phyloP scores from a whole-genome alignment of 2,113 vertebrate genomes.

The Agapornis roseicollis region DNA sequence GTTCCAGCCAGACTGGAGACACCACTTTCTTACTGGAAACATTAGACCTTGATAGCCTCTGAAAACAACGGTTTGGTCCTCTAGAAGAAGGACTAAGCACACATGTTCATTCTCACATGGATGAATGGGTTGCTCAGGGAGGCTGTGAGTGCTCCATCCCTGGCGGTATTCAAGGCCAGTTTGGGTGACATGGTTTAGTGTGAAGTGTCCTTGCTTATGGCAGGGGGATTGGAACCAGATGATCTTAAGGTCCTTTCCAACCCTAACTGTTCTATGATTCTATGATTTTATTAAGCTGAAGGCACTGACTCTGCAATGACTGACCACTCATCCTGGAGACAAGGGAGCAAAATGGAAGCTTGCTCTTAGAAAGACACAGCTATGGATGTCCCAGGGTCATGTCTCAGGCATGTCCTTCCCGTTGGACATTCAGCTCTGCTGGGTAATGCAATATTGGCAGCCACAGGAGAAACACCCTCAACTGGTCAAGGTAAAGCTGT shows the following conservation, averaged over 20 bases:
- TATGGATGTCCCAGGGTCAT: background rate
- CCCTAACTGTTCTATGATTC: too few species aligned
- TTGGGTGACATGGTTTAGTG: too few species aligned
- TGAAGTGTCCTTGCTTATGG: too few species aligned
- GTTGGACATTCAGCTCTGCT: background rate
- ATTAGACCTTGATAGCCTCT: background rate
- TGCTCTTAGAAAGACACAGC: background rate
- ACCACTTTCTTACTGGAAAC: background rate
- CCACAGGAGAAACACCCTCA: background rate
- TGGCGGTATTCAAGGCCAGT: too few species aligned
- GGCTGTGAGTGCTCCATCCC: too few species aligned
- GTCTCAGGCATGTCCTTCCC: background rate
- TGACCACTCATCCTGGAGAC: background rate
- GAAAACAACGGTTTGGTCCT: background rate
- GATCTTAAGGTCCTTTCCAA: too few species aligned
- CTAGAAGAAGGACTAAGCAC: background rate
- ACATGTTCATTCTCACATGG: background rate
- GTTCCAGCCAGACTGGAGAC: background rate
- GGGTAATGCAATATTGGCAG: background rate
- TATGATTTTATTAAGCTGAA: background rate
- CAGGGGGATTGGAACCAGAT: too few species aligned
- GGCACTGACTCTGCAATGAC: rapidly evolving
- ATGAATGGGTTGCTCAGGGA: too few species aligned
- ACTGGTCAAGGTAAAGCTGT: background rate
- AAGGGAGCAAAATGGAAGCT: background rate